Percentiles rank a stretch among this genome's conserved stretches.
phyloP scores from a whole-genome alignment of 2,113 vertebrate genomes.

The Forbesichthys papilliferus region DNA sequence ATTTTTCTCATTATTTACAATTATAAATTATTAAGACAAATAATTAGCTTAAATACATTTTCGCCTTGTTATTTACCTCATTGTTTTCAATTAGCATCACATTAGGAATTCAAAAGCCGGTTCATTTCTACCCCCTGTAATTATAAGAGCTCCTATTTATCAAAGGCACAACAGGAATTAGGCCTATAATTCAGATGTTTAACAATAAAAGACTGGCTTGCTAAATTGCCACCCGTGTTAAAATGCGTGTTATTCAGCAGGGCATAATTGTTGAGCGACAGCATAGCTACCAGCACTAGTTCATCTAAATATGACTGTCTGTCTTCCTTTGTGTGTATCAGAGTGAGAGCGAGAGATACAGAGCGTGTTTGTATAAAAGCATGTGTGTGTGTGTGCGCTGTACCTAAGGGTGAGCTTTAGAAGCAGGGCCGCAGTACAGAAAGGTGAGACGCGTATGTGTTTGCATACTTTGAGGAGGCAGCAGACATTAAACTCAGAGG shows the following conservation, averaged over 20 bases:
- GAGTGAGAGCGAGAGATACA: too few relatives aligned
- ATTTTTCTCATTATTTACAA: slow-evolving; percentile 54
- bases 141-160: slow-evolving; percentile 64
- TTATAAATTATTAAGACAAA: slow-evolving; percentile 43
- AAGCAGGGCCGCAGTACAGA: slow-evolving; percentile 43
- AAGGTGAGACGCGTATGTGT: slow-evolving; percentile 36
- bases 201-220: slow-evolving; percentile 47
- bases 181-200: slow-evolving; percentile 44
- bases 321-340: too few relatives aligned
- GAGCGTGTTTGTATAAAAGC: slow-evolving; percentile 4
- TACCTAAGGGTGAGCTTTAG: slow-evolving; percentile 34
- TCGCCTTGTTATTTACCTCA: slow-evolving; percentile 54
- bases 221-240: slow-evolving; percentile 53
- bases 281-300: slow-evolving; percentile 39
- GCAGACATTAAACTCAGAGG: slow-evolving; percentile 58
- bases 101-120: slow-evolving; percentile 66
- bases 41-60: slow-evolving; percentile 63
- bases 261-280: slow-evolving; percentile 27
- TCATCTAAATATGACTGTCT: slow-evolving; percentile 11
- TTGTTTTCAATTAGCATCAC: slow-evolving; percentile 72
- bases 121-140: slow-evolving; percentile 60
- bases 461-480: slow-evolving; percentile 47
- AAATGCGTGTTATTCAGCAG: slow-evolving; percentile 36
- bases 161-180: slow-evolving; percentile 55
- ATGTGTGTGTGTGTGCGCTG: slow-evolving; percentile 11